Conservation (phyloP, 2,888 invertebrate genomes). For the Heliconius charithonia region DNA sequence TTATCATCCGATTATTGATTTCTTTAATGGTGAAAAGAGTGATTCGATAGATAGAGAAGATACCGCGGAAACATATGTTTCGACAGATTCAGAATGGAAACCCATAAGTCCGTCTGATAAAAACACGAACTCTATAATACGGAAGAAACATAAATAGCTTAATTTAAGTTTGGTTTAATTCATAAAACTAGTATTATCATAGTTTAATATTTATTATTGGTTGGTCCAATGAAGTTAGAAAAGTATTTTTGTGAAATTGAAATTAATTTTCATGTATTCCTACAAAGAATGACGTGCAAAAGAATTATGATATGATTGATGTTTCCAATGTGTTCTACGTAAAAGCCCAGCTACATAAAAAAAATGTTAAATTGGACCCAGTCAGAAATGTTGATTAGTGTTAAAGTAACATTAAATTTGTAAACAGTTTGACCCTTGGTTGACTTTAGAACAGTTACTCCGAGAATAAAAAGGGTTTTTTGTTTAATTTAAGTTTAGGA, state of each 20-base stretch:
- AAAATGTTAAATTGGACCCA: too few relatives aligned
- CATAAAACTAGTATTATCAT: not conserved
- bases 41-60: conserved; percentile 76
- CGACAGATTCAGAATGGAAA: conserved; percentile 77
- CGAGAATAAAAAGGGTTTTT: not conserved
- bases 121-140: conserved; percentile 51
- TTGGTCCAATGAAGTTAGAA: not conserved
- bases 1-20: conserved; percentile 93
- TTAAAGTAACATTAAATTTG: too few relatives aligned
- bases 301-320: not conserved
- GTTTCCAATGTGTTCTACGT: not conserved
- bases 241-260: not conserved
- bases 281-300: too few relatives aligned
- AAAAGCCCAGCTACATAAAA: too few relatives aligned
- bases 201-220: not conserved
- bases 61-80: conserved; percentile 57
- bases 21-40: conserved; percentile 81
- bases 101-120: conserved; percentile 70
- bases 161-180: conserved; percentile 19
- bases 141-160: conserved; percentile 57
- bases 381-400: too few relatives aligned
- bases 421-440: not conserved
- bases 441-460: not conserved
- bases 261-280: not conserved
- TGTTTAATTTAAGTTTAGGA: not conserved